phyloP scores from a whole-genome alignment of 2,113 vertebrate genomes.

The Kobus ellipsiprymnus region DNA sequence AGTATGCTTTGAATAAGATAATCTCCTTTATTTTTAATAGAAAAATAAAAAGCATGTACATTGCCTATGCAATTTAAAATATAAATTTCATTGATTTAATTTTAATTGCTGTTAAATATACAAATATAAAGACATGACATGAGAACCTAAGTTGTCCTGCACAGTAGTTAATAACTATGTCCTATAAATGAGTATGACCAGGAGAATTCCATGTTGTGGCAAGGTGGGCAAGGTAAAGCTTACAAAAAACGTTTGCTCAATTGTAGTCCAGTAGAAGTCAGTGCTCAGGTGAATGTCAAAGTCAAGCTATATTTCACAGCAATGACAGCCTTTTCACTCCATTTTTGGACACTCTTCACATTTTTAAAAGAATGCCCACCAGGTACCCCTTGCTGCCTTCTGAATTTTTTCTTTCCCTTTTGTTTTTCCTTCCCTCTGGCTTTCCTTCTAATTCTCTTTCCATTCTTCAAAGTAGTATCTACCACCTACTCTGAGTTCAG shows the following conservation, averaged over 20 bases:
- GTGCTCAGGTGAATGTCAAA: background rate
- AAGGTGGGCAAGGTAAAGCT: background rate
- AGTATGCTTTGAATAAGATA: background rate
- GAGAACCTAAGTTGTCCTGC: background rate
- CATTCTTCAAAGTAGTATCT: background rate
- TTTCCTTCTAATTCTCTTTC: background rate
- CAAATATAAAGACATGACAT: background rate
- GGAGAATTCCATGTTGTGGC: background rate
- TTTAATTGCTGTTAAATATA: background rate
- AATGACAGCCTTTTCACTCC: background rate
- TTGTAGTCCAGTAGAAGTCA: background rate
- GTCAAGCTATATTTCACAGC: background rate
- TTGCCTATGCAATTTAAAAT: background rate
- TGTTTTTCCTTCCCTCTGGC: background rate
- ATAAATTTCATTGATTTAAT: background rate
- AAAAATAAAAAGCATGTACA: background rate
- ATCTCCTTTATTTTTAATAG: background rate
- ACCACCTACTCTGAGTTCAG: background rate
- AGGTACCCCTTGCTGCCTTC: accelerated
- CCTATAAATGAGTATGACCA: background rate
- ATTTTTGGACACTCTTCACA: background rate
- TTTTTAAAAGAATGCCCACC: background rate
- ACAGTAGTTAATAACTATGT: background rate
- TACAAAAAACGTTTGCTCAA: background rate
- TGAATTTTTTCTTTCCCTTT: background rate